phyloP scores from a whole-genome alignment of 2,797 vertebrate genomes.

The Phoebastria nigripes region DNA sequence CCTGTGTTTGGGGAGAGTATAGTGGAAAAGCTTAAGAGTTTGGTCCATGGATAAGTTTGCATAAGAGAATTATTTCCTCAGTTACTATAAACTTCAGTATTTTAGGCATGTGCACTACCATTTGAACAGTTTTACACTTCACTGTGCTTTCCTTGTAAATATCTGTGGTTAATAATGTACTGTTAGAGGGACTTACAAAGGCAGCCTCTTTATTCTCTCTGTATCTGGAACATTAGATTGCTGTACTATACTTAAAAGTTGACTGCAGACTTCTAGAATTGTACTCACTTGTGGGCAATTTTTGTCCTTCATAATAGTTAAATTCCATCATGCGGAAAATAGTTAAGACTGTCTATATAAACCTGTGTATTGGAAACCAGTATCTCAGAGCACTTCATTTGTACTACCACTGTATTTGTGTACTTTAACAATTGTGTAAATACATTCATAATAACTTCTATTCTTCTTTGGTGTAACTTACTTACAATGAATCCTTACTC shows the following conservation, averaged over 20 bases:
- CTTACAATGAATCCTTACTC: not conserved
- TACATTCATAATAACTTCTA: conserved; percentile 89
- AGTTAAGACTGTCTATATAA: conserved; percentile 62
- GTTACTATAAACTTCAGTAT: conserved; percentile 47
- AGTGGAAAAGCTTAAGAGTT: conserved; percentile 1
- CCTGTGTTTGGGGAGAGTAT: not conserved
- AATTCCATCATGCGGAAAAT: conserved; percentile 40
- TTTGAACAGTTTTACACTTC: conserved; percentile 44
- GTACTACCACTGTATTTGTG: conserved; percentile 88
- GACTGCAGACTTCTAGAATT: conserved; percentile 58
- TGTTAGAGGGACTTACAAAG: conserved; percentile 54
- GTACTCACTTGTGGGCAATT: conserved; percentile 29
- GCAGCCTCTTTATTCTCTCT: conserved; percentile 56
- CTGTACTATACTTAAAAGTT: conserved; percentile 61
- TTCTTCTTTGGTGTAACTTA: conserved; percentile 24
- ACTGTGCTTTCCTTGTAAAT: conserved; percentile 68
- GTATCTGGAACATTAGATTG: conserved; percentile 61
- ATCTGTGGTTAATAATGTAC: conserved; percentile 46
- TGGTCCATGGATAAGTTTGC: conserved; percentile 42
- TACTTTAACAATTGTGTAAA: conserved; percentile 91
- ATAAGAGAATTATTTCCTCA: conserved; percentile 43
- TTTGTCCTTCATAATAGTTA: conserved; percentile 53
- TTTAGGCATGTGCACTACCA: conserved; percentile 57
- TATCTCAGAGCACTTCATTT: conserved; percentile 79
- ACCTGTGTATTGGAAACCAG: conserved; percentile 72